Evolutionary conservation across 1,140 invertebrate species (phyloP), one percentile per base, ranked within the genome.

Genomic region (Lasaia peninsularis): DNA sequence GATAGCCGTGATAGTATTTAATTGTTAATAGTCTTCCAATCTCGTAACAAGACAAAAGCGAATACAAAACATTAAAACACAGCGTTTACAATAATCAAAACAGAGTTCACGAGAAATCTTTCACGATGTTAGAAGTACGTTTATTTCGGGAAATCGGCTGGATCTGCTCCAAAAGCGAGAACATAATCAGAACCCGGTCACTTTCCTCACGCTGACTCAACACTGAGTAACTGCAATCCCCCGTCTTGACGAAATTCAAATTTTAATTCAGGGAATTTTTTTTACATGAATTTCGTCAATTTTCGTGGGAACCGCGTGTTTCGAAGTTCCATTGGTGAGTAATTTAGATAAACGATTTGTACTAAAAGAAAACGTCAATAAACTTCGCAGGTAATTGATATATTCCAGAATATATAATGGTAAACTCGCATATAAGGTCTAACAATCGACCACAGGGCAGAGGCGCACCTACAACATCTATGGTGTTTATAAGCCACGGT

Each of bases 111-210:
- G 44, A 48, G 44, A 48, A 48, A 48, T 48, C 44, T 48, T 48
- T 48, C 44, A n/a, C 10, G 18, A 9, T 20, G 44, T 48, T 48
- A 63, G 68, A 79, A 73, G 69, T 64, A 62, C 53, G 60, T 69
- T 78, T 84, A 84, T 84, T 84, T 84, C 77, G 71, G 75, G 75
- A 80, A 77, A 48, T 68, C 71, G 69, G 69, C 78, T 84, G 80
- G 80, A 84, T 69, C 69, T 56, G 68, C 73, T 80, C 80, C 80
- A 84, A 84, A 75, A 75, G 63, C 56, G 56, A 28, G 21, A 48
- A 62, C 62, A 59, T 62, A 74, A 75, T 76, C 71, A 69, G 65
- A 75, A 67, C 65, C 65, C 74, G 78, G 78, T 78, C 80, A 81
- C 76, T 81, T 80, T 80, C 73, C 44, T 48, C 44, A 11, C 72